A percentile compares a stretch with the other conserved stretches of the same genome.
phyloP scores from a whole-genome alignment of 2,888 invertebrate genomes.

The Scaptomyza flava region DNA sequence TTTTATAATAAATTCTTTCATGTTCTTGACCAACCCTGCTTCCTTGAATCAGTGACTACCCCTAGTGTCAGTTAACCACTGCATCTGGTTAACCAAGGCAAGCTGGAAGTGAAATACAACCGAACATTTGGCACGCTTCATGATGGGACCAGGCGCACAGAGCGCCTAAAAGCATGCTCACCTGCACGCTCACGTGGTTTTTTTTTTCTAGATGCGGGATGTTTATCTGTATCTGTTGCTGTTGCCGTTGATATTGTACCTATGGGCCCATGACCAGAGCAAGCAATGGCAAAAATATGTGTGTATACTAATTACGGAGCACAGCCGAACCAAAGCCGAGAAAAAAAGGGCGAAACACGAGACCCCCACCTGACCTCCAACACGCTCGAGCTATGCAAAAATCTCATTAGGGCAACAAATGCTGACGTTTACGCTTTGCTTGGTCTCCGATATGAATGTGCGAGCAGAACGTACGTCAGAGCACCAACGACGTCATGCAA shows the following conservation, averaged over 20 bases:
- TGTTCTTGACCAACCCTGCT: not conserved
- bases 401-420: slow-evolving; percentile 57
- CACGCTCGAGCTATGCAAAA: slow-evolving; percentile 51
- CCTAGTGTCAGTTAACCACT: slow-evolving; percentile 3
- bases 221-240: slow-evolving; percentile 19
- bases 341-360: slow-evolving; percentile 29
- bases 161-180: slow-evolving; percentile 71
- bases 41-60: slow-evolving; percentile 3
- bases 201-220: slow-evolving; percentile 12
- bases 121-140: slow-evolving; percentile 76
- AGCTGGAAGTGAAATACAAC: slow-evolving; percentile 58
- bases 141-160: slow-evolving; percentile 66
- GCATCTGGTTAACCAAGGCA: slow-evolving; percentile 17
- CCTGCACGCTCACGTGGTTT: slow-evolving; percentile 19
- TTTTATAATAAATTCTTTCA: no score
- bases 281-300: slow-evolving; percentile 54
- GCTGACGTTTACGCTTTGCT: slow-evolving; percentile 17
- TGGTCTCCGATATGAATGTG: slow-evolving; percentile 21
- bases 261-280: slow-evolving; percentile 36
- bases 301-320: slow-evolving; percentile 60
- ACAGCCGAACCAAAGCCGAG: slow-evolving; percentile 27
- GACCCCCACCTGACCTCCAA: slow-evolving; percentile 21
- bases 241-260: slow-evolving; percentile 26
- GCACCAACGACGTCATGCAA: slow-evolving; percentile 39
- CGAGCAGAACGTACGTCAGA: slow-evolving; percentile 50